These are phyloP conservation scores for Melanostoma mellinum DNA, from an alignment of 2,888 invertebrate genomes.

Conservation along the genomic window DNA sequence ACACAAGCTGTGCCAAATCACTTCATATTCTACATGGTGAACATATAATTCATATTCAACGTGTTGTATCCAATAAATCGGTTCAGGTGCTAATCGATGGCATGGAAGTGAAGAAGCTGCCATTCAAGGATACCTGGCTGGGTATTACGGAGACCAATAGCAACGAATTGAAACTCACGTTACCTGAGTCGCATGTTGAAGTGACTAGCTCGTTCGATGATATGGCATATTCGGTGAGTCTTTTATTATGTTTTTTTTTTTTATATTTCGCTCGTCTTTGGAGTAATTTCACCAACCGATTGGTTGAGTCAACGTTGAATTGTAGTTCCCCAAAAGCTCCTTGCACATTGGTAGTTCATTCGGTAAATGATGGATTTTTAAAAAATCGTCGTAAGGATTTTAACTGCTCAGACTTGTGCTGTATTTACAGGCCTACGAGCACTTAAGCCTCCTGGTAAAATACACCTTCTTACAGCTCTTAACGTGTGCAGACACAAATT, in stretches of 20 bases:
- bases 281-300: conserved; percentile 1
- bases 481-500: background rate
- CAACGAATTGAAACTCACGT: conserved; percentile 84
- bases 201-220: conserved; percentile 82
- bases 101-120: conserved; percentile 80
- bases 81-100: conserved; percentile 80
- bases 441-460: background rate
- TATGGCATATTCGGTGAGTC: conserved; percentile 82
- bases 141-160: conserved; percentile 84
- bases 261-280: too few relatives aligned
- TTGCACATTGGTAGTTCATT: too few relatives aligned
- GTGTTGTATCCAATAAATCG: conserved; percentile 79
- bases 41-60: conserved; percentile 85
- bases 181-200: conserved; percentile 89
- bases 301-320: too few relatives aligned
- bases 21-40: conserved; percentile 87
- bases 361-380: background rate
- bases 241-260: background rate
- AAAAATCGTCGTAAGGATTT: background rate
- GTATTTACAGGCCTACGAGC: too few relatives aligned
- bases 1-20: conserved; percentile 86
- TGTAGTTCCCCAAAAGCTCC: too few relatives aligned
- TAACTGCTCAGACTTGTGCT: too few relatives aligned
- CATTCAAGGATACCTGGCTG: conserved; percentile 86
- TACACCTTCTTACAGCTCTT: background rate